These are phyloP conservation scores for Scolopax bukidnonensis DNA, from an alignment of 2,797 vertebrate species.

Conservation along the genomic window DNA sequence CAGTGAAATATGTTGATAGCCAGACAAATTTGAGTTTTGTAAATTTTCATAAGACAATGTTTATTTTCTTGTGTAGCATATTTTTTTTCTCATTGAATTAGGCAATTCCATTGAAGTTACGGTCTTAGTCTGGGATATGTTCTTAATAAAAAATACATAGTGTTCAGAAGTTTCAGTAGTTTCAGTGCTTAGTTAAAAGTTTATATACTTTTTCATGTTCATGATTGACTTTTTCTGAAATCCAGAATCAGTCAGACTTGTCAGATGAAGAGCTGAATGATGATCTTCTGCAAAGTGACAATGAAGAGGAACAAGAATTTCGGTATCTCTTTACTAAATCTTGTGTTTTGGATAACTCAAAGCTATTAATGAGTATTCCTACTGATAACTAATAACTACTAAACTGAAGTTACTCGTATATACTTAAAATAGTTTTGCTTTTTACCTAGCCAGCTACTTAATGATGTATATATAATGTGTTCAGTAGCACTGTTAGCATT, in stretches of 20 bases:
- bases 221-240: conserved; percentile 53
- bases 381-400: not conserved
- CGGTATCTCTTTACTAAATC: conserved; percentile 68
- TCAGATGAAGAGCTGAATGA: conserved; percentile 98
- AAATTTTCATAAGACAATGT: not conserved
- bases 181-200: not conserved
- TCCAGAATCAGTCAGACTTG: conserved; percentile 91
- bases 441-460: not conserved
- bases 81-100: not conserved
- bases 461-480: not conserved
- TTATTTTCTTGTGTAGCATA: not conserved
- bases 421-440: not conserved
- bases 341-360: not conserved
- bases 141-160: not conserved
- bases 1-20: not conserved
- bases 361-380: not conserved
- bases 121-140: not conserved
- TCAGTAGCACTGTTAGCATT: not conserved
- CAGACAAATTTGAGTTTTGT: not conserved
- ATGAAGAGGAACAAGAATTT: conserved; percentile 86
- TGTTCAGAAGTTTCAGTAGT: not conserved
- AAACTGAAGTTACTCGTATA: not conserved
- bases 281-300: conserved; percentile 96
- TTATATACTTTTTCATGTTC: not conserved
- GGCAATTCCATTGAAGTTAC: not conserved